Percentiles rank a stretch among this genome's conserved stretches.
Evolutionary conservation across 2,113 vertebrate genomes (phyloP).

Genomic region (Bostrychus sinensis): DNA sequence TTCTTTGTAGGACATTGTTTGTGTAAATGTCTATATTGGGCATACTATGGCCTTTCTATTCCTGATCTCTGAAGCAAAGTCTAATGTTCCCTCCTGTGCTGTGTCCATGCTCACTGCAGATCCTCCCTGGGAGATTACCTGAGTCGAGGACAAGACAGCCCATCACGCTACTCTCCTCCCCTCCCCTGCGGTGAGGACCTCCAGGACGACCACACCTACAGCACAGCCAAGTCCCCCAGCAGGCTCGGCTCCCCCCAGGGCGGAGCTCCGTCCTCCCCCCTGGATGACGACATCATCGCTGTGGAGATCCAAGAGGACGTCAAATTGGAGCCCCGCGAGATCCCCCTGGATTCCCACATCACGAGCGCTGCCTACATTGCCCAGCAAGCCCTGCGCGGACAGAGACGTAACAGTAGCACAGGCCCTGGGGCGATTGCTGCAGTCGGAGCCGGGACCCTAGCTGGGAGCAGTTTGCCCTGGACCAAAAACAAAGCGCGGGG

Average conservation of each 20-base stretch:
- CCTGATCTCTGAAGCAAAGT: not conserved
- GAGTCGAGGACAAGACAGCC: slow-evolving; percentile 86
- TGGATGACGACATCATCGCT: slow-evolving; percentile 85
- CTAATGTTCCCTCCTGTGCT: slow-evolving; percentile 11
- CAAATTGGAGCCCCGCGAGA: slow-evolving; percentile 89
- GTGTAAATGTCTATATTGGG: too few relatives aligned
- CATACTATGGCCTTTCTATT: not conserved
- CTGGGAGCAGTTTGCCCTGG: slow-evolving; percentile 88
- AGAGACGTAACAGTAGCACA: slow-evolving; percentile 75
- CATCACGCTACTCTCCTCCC: slow-evolving; percentile 86
- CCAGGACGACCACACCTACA: slow-evolving; percentile 96
- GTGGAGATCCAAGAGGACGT: slow-evolving; percentile 76
- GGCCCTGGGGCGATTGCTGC: slow-evolving; percentile 26
- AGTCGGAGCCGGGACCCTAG: slow-evolving; percentile 53
- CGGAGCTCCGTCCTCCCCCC: slow-evolving; percentile 46
- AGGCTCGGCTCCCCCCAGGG: slow-evolving; percentile 73
- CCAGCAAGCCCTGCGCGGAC: slow-evolving; percentile 81
- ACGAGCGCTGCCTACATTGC: slow-evolving; percentile 81
- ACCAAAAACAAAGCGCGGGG: slow-evolving; percentile 87
- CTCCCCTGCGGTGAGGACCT: slow-evolving; percentile 90
- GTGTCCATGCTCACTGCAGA: slow-evolving; percentile 61
- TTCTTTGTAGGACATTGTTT: too few relatives aligned
- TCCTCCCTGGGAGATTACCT: slow-evolving; percentile 84
- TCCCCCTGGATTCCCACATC: slow-evolving; percentile 83
- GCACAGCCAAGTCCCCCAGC: slow-evolving; percentile 88